Base-by-base conservation (phyloP, 1,140 invertebrate species). In the Calephelis nemesis region DNA sequence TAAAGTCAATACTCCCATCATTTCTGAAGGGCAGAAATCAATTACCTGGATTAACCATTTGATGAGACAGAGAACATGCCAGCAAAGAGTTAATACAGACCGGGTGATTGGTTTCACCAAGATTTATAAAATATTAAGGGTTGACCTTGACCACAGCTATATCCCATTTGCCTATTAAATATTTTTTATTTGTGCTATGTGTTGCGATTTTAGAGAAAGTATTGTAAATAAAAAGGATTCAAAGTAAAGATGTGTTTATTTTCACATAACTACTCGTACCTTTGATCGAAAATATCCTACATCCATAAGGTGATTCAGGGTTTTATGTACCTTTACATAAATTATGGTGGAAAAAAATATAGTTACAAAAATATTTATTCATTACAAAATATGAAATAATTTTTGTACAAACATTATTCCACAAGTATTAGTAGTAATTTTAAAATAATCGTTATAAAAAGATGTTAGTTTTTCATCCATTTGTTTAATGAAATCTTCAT, bases 161-260 rank as follows among this genome's bases (percentile, higher is more conserved):
- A 19, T 19, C 11, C 19, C 54, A 15, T 4, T 60, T 5, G 54
- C n/a, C 7, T 60, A 19, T 30, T 8, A 19, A 60, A 60, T 60
- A 15, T 60, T 60, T 60, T 30, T 19, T 60, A 39, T 39, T 19
- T 60, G 54, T 60, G 5, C 9, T 11, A 60, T 60, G 54, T 7
- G n/a, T 60, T 60, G 54, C 19, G 39, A 60, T 60, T 60, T 60
- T 19, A 60, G 54, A 19, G 54, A 60, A 19, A 10, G 15, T 60
- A 60, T 39, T 15, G 39, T 60, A 2, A 39, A 39, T 30, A 10
- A 58, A 58, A 58, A 58, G 3, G 39, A 52, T 42, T 42, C 3
- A 42, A 5, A 42, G 7, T 19, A 1, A 19, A 19, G 15, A 19
- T 19, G 15, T 19, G 15, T 19, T 19, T 19, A 19, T 19, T 19